Conservation (phyloP, 2,113 vertebrate species). For the Phasianus colchicus region DNA sequence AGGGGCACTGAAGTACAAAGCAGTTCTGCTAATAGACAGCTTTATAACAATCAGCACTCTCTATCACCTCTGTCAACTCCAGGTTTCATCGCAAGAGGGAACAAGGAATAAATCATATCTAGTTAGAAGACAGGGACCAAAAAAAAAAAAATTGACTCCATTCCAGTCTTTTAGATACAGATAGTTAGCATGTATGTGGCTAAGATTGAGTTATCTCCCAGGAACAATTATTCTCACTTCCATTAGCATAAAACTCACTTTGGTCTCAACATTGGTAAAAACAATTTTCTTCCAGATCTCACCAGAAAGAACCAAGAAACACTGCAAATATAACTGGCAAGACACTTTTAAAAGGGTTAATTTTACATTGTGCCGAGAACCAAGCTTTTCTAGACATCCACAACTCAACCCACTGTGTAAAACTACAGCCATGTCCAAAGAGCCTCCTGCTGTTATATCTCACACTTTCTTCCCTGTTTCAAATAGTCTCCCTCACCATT, state of each 20-base stretch:
- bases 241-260: not conserved
- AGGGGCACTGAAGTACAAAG: not conserved
- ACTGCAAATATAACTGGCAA: not conserved
- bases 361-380: not conserved
- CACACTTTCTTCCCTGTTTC: not conserved
- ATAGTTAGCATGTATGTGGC: not conserved
- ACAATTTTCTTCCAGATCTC: not conserved
- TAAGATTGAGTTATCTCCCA: not conserved
- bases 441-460: not conserved
- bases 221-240: not conserved
- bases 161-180: not conserved
- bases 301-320: not conserved
- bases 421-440: not conserved
- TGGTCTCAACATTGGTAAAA: not conserved
- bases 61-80: not conserved
- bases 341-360: not conserved
- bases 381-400: not conserved
- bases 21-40: not conserved
- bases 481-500: not conserved
- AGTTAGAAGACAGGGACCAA: not conserved
- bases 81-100: not conserved
- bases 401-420: not conserved
- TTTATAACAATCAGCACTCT: not conserved
- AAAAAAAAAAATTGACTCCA: rapidly evolving
- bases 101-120: not conserved